These are phyloP conservation scores for Noctua pronuba DNA, from an alignment of 2,888 invertebrate species.

Conservation along the genomic window DNA sequence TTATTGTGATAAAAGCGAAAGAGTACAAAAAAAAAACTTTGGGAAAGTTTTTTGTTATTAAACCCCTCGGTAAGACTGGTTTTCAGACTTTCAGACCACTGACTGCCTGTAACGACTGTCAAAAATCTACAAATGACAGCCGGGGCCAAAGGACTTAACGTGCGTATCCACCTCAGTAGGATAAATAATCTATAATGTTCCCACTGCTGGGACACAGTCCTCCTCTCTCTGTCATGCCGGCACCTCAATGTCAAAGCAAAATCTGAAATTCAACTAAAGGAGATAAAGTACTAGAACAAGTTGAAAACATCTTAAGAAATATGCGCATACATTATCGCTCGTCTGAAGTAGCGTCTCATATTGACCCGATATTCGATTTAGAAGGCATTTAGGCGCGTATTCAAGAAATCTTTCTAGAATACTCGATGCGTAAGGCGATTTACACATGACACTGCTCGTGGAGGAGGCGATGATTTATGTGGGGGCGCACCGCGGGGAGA, in stretches of 20 bases:
- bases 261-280: slow-evolving; percentile 22
- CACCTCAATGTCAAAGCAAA: neutral
- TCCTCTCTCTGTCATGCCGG: no score
- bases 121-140: no score
- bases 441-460: neutral
- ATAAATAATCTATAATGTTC: neutral
- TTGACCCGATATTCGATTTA: slow-evolving; percentile 5
- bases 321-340: slow-evolving; percentile 31
- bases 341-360: slow-evolving; percentile 14
- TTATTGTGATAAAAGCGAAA: no score
- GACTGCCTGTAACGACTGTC: no score
- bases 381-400: slow-evolving; percentile 5
- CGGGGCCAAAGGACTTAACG: no score
- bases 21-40: no score
- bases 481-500: neutral
- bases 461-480: neutral
- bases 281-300: slow-evolving; percentile 1
- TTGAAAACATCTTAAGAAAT: slow-evolving; percentile 12
- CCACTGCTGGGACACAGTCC: neutral
- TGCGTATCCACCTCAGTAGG: neutral
- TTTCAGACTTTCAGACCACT: no score
- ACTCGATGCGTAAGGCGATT: neutral
- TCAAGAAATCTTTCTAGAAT: slow-evolving; percentile 10
- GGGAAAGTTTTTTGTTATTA: no score
- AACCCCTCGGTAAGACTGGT: no score